A percentile compares a stretch with the other conserved stretches of the same genome.
Conservation (phyloP, 2,888 invertebrate genomes). For the Polylopha cassiicola region DNA sequence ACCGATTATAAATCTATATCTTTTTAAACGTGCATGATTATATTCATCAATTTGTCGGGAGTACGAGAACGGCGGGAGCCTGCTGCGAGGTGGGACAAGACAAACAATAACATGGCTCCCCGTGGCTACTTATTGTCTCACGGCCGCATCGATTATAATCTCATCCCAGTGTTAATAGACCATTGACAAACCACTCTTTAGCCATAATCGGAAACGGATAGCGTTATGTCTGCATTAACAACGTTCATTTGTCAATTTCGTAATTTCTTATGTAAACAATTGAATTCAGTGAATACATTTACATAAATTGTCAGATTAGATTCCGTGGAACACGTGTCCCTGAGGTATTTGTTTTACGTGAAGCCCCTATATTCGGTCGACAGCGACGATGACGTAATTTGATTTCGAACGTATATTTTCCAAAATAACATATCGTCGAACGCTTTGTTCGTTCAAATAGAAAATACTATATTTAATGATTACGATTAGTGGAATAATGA, state of each 20-base stretch:
- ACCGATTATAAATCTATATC: constrained; percentile 21
- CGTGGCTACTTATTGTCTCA: constrained; percentile 61
- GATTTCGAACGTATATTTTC: no score
- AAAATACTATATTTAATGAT: constrained; percentile 14
- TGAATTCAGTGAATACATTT: constrained; percentile 14
- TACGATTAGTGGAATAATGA: constrained; percentile 19
- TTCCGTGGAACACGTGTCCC: constrained; percentile 11
- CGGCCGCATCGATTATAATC: constrained; percentile 52
- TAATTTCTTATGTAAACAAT: constrained; percentile 16
- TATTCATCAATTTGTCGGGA: constrained; percentile 58
- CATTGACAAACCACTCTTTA: constrained; percentile 45
- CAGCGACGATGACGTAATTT: no score
- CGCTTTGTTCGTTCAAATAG: constrained; percentile 14
- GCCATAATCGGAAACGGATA: constrained; percentile 36
- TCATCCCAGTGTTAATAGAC: constrained; percentile 58
- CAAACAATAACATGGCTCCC: constrained; percentile 63
- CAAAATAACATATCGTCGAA: no score
- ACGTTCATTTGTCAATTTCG: constrained; percentile 9
- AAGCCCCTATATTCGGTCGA: no score
- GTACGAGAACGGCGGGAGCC: constrained; percentile 37
- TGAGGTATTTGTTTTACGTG: no score
- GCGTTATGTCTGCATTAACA: constrained; percentile 4
- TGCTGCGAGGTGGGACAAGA: constrained; percentile 55
- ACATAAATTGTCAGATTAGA: constrained; percentile 8
- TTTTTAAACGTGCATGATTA: constrained; percentile 34